Evolutionary conservation across 2,888 invertebrate genomes (phyloP).

Genomic region (Nomada hirtipes): DNA sequence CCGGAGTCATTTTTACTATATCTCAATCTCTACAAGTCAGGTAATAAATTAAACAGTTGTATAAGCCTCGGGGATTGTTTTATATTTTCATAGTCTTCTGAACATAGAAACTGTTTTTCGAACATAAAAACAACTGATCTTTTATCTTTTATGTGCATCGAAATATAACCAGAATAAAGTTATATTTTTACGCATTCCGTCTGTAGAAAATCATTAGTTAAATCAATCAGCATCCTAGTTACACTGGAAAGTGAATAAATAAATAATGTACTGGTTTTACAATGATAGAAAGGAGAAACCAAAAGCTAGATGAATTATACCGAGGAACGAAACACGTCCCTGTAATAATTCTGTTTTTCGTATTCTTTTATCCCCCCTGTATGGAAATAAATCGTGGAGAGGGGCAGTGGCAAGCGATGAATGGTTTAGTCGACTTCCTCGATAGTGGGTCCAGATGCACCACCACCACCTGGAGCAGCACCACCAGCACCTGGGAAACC

Average conservation of each 20-base stretch:
- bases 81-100: constrained; percentile 58
- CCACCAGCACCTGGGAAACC: constrained; percentile 86
- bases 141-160: constrained; percentile 7
- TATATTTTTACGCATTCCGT: constrained; percentile 6
- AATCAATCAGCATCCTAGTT: constrained; percentile 35
- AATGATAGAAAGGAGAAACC: constrained; percentile 46
- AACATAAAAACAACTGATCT: constrained; percentile 43
- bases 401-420: constrained; percentile 46
- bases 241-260: constrained; percentile 51
- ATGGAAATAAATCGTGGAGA: constrained; percentile 33
- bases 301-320: constrained; percentile 45
- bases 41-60: constrained; percentile 7
- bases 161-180: constrained; percentile 54
- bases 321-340: constrained; percentile 46
- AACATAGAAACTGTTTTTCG: constrained; percentile 62
- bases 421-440: constrained; percentile 93
- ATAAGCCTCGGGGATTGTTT: constrained; percentile 42
- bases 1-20: too few relatives aligned
- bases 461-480: constrained; percentile 85
- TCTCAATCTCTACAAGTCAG: background rate
- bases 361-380: constrained; percentile 27
- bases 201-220: constrained; percentile 14
- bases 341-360: constrained; percentile 57
- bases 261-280: constrained; percentile 17
- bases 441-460: constrained; percentile 93